phyloP scores from a whole-genome alignment of 2,888 invertebrate species.

The Drosophila pseudotakahashii region DNA sequence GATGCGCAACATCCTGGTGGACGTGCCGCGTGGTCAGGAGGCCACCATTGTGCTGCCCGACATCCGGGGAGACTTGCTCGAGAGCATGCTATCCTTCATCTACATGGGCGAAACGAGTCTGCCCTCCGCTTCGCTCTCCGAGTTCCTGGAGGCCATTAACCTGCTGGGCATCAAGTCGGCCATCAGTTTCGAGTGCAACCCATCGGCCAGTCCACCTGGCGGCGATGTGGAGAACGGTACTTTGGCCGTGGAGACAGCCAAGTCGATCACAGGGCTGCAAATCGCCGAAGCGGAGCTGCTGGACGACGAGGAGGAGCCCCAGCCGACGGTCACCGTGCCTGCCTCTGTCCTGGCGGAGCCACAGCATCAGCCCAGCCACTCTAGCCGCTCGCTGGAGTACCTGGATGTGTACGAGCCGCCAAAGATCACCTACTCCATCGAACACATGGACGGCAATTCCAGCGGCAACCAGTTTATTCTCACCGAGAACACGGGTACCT shows the following conservation, averaged over 20 bases:
- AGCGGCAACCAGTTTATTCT: slow-evolving; percentile 82
- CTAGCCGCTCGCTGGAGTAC: slow-evolving; percentile 77
- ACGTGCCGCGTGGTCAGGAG: slow-evolving; percentile 79
- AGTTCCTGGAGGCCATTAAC: slow-evolving; percentile 83
- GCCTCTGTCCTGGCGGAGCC: slow-evolving; percentile 44
- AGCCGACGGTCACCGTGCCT: slow-evolving; percentile 33
- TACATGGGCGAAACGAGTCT: slow-evolving; percentile 83
- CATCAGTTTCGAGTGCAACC: slow-evolving; percentile 83
- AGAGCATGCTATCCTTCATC: slow-evolving; percentile 82
- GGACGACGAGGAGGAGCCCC: slow-evolving; percentile 62
- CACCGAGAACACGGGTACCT: slow-evolving; percentile 82
- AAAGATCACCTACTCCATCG: slow-evolving; percentile 83
- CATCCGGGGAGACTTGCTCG: slow-evolving; percentile 79
- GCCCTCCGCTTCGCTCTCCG: slow-evolving; percentile 80
- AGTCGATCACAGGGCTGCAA: slow-evolving; percentile 67
- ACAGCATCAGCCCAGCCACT: slow-evolving; percentile 30
- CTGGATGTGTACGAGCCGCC: slow-evolving; percentile 83
- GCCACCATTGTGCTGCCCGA: slow-evolving; percentile 83
- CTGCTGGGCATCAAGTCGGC: slow-evolving; percentile 83
- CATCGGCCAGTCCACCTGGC: slow-evolving; percentile 40
- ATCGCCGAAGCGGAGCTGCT: slow-evolving; percentile 79
- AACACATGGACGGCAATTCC: slow-evolving; percentile 79
- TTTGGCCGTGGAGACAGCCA: slow-evolving; percentile 46
- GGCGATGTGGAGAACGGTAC: slow-evolving; percentile 25
- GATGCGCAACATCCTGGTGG: slow-evolving; percentile 79